phyloP scores from a whole-genome alignment of 2,797 vertebrate species.

The Sarcoramphus papa region DNA sequence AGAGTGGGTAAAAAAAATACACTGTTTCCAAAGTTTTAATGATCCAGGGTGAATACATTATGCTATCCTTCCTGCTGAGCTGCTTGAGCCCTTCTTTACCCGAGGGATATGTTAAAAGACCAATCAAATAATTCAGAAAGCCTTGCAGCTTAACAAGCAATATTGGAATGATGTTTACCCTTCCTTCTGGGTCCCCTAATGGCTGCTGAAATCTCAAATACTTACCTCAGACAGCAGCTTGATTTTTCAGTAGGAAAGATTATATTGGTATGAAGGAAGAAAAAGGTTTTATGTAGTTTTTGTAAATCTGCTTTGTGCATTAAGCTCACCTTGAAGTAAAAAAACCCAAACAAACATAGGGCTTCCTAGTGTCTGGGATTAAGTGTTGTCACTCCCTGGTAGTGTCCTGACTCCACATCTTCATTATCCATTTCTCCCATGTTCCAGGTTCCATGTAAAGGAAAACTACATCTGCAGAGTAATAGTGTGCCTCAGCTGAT shows the following conservation, averaged over 20 bases:
- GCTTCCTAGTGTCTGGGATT: background rate
- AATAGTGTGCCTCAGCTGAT: background rate
- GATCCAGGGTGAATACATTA: background rate
- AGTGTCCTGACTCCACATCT: background rate
- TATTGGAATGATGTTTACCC: background rate
- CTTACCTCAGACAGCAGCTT: background rate
- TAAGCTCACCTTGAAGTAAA: background rate
- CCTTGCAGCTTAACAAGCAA: background rate
- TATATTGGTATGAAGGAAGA: background rate
- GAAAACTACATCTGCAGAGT: background rate
- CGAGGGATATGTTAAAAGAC: background rate
- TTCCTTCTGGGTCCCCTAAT: background rate
- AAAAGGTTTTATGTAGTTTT: background rate
- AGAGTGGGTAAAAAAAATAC: background rate
- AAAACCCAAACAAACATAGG: background rate
- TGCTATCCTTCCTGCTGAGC: background rate
- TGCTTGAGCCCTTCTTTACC: background rate
- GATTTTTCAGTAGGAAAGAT: background rate
- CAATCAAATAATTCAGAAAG: background rate
- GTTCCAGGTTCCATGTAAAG: background rate
- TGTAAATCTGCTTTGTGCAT: background rate
- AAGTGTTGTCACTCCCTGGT: background rate
- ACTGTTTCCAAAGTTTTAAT: constrained; percentile 27
- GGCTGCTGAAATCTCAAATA: background rate
- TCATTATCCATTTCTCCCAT: background rate